These are phyloP conservation scores for Mactra quadrangularis DNA, from an alignment of 1,140 invertebrate genomes.

Conservation along the genomic window DNA sequence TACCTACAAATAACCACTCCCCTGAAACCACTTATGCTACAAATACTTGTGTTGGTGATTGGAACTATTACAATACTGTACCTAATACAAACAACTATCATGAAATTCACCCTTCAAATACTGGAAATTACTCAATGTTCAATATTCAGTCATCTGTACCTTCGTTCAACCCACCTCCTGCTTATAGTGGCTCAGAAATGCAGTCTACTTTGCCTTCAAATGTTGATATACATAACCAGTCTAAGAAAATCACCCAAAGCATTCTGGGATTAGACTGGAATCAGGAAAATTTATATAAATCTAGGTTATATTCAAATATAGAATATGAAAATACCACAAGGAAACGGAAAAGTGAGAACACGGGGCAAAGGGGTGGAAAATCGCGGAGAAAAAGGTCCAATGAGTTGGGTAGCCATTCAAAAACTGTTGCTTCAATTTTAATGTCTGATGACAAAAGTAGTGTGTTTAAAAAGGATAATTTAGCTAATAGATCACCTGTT, in stretches of 20 bases:
- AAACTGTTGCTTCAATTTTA: constrained; percentile 52
- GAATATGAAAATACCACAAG: constrained; percentile 4
- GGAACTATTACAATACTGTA: constrained; percentile 44
- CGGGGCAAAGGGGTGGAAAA: constrained; percentile 4
- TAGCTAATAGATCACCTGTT: neutral
- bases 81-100: constrained; percentile 13
- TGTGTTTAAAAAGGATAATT: neutral
- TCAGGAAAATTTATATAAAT: constrained; percentile 16
- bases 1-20: neutral
- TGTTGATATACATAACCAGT: constrained; percentile 53
- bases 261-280: constrained; percentile 38
- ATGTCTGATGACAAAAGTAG: constrained; percentile 27
- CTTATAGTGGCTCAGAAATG: no score
- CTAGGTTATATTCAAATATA: constrained; percentile 34
- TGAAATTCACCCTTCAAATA: neutral
- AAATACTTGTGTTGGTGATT: constrained; percentile 47
- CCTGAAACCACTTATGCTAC: constrained; percentile 20
- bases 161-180: no score
- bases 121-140: no score
- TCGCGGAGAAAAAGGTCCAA: constrained; percentile 32
- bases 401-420: constrained; percentile 50
- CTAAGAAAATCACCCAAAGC: constrained; percentile 56
- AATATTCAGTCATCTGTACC: no score
- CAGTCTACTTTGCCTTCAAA: constrained; percentile 14
- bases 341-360: constrained; percentile 25